Percentiles rank a stretch among this genome's conserved stretches.
phyloP scores from a whole-genome alignment of 2,888 invertebrate genomes.

The Hydriomena furcata region DNA sequence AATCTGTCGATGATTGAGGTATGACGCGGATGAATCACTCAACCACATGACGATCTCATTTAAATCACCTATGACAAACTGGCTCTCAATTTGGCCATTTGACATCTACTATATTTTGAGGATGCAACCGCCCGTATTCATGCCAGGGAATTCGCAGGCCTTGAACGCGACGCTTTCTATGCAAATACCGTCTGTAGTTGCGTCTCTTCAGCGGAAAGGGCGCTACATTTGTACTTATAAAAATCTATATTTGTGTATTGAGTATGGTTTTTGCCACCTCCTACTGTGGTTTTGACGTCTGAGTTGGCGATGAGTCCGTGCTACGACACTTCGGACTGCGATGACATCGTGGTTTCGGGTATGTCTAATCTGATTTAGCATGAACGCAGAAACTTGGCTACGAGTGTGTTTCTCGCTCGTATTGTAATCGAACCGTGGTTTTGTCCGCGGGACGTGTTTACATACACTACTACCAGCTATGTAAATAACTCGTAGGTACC shows the following conservation, averaged over 20 bases:
- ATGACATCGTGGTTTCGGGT: slow-evolving; percentile 76
- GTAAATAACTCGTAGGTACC: slow-evolving; percentile 20
- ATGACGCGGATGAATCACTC: slow-evolving; percentile 32
- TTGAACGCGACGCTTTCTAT: slow-evolving; percentile 66
- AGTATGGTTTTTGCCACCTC: slow-evolving; percentile 48
- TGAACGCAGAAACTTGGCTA: slow-evolving; percentile 50
- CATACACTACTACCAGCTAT: slow-evolving; percentile 20
- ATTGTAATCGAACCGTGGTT: slow-evolving; percentile 32
- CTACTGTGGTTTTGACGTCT: slow-evolving; percentile 51
- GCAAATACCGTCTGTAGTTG: slow-evolving; percentile 63
- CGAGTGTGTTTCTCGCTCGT: slow-evolving; percentile 41
- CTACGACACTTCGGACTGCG: slow-evolving; percentile 41
- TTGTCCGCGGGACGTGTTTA: slow-evolving; percentile 19
- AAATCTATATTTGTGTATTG: slow-evolving; percentile 48
- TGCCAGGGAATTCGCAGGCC: slow-evolving; percentile 77
- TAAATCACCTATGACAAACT: slow-evolving; percentile 53
- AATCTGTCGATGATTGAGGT: slow-evolving; percentile 16
- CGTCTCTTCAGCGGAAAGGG: slow-evolving; percentile 62
- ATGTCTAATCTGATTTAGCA: slow-evolving; percentile 56
- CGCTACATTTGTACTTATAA: slow-evolving; percentile 47
- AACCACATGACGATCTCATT: slow-evolving; percentile 42
- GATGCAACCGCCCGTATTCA: slow-evolving; percentile 60
- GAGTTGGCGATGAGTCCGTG: slow-evolving; percentile 62
- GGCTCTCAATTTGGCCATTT: slow-evolving; percentile 65
- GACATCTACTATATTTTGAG: slow-evolving; percentile 48